Conservation (phyloP, 1,140 invertebrate genomes). For the Mercenaria mercenaria region DNA sequence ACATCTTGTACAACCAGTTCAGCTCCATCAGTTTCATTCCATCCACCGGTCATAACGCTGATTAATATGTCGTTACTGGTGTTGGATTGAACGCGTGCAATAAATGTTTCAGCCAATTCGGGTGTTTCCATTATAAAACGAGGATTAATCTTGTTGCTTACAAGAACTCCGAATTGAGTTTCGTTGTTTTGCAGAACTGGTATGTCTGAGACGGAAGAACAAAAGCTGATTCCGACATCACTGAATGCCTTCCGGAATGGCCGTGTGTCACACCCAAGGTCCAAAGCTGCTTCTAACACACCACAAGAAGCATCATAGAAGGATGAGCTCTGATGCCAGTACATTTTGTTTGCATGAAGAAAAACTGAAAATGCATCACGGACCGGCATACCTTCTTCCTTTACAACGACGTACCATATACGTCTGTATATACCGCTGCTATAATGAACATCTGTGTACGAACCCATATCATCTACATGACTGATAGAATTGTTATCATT, state of each 20-base stretch:
- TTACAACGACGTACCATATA: conserved; percentile 67
- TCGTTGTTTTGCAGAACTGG: conserved; percentile 15
- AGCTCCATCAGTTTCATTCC: background rate
- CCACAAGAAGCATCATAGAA: conserved; percentile 71
- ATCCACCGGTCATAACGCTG: background rate
- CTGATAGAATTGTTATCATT: conserved; percentile 67
- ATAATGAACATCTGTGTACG: conserved; percentile 62
- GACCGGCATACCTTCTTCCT: conserved; percentile 35
- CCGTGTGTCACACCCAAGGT: conserved; percentile 50
- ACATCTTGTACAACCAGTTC: background rate
- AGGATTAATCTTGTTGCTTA: conserved; percentile 15
- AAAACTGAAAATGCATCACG: conserved; percentile 69
- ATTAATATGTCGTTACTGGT: background rate
- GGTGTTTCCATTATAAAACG: conserved; percentile 23
- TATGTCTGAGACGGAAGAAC: conserved; percentile 45
- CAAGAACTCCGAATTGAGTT: background rate
- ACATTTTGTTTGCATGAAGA: conserved; percentile 71
- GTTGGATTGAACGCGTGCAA: background rate
- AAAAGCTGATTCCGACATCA: conserved; percentile 64
- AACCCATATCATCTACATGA: conserved; percentile 63
- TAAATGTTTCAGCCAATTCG: background rate
- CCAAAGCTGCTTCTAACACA: conserved; percentile 68
- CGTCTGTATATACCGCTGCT: conserved; percentile 71
- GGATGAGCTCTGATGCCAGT: conserved; percentile 68
- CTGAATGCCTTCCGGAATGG: conserved; percentile 53